A percentile compares a stretch with the other conserved stretches of the same genome.
phyloP scores from a whole-genome alignment of 2,113 vertebrate genomes.

The Carassius auratus region DNA sequence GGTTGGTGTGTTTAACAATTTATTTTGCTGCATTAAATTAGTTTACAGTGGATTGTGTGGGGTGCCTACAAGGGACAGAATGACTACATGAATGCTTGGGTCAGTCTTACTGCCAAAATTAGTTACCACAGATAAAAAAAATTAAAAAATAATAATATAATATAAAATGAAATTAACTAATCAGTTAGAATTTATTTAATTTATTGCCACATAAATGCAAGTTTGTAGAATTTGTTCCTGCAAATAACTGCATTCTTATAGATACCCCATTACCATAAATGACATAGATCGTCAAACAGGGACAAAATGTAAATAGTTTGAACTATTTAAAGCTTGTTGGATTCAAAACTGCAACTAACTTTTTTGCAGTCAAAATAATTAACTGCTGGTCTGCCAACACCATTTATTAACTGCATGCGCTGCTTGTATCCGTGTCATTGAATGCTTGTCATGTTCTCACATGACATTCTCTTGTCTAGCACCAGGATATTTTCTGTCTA shows the following conservation, averaged over 20 bases:
- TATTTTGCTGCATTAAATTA: neutral
- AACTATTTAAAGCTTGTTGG: neutral
- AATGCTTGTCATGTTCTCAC: slow-evolving; percentile 13
- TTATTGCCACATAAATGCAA: neutral
- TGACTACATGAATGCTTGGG: neutral
- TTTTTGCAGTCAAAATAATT: neutral
- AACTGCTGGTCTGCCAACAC: neutral
- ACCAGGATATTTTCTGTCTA: neutral
- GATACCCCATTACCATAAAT: too few species aligned
- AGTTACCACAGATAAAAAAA: neutral
- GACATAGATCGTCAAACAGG: neutral
- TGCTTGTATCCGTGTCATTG: neutral
- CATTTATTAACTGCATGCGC: neutral
- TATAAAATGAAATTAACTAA: neutral
- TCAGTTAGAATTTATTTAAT: neutral
- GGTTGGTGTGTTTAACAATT: neutral
- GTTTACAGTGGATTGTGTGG: neutral
- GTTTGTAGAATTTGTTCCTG: neutral
- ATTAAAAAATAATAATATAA: neutral
- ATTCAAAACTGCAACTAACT: neutral
- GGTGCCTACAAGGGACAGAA: neutral
- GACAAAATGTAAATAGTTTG: neutral
- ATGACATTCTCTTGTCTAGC: neutral
- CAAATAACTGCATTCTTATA: neutral
- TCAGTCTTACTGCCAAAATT: neutral